Percentiles rank a stretch among this genome's conserved stretches.
Evolutionary conservation across 2,888 invertebrate genomes (phyloP).

Genomic region (Clivina fossor): DNA sequence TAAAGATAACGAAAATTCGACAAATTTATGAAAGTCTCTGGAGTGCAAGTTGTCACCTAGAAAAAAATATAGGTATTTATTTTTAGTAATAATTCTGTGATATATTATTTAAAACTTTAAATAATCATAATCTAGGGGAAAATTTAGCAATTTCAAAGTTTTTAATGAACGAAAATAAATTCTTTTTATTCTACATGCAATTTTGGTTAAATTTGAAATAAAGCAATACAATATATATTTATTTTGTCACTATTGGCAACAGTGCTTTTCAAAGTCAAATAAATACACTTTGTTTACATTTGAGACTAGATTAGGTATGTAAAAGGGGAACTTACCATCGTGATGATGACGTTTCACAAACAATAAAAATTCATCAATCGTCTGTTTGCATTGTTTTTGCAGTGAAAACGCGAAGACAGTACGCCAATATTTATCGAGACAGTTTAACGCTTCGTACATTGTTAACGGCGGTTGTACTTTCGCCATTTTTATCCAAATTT

Average conservation of each 20-base stretch:
- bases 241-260: neutral
- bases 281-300: too few relatives aligned
- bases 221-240: too few relatives aligned
- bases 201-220: too few relatives aligned
- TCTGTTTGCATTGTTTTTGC: constrained; percentile 20
- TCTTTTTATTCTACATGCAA: too few relatives aligned
- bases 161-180: too few relatives aligned
- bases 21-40: constrained; percentile 15
- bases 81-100: neutral
- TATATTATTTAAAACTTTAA: neutral
- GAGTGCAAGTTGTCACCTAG: neutral
- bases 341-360: constrained; percentile 16
- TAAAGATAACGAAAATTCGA: constrained; percentile 11
- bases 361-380: constrained; percentile 13
- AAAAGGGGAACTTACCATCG: too few relatives aligned
- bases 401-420: constrained; percentile 19
- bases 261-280: neutral
- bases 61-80: neutral
- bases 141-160: too few relatives aligned
- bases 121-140: too few relatives aligned
- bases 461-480: constrained; percentile 17
- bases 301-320: too few relatives aligned
- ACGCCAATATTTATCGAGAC: constrained; percentile 19
- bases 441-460: constrained; percentile 5
- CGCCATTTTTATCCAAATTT: constrained; percentile 19